A percentile compares a stretch with the other conserved stretches of the same genome.
These are phyloP conservation scores for Vulpes ferrilata DNA, from an alignment of 2,113 vertebrate genomes.

Conservation along the genomic window DNA sequence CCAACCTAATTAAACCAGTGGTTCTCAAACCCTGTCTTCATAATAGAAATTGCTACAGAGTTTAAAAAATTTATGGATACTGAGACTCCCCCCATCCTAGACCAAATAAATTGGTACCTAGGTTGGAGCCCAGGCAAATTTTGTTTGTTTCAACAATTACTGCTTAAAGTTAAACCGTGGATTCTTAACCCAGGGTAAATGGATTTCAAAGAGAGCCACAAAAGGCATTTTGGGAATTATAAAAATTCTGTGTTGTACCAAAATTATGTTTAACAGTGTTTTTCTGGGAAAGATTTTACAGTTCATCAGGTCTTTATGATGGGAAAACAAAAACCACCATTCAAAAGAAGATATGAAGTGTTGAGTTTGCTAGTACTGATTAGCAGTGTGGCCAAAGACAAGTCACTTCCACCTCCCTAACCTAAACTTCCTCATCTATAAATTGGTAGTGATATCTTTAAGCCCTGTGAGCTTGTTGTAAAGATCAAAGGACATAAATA, in stretches of 20 bases:
- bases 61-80: not conserved
- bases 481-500: not conserved
- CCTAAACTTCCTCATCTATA: not conserved
- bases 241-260: not conserved
- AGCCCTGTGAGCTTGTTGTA: not conserved
- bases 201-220: not conserved
- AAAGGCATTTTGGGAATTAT: not conserved
- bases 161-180: not conserved
- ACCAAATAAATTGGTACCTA: not conserved
- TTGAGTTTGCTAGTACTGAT: not conserved
- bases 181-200: slow-evolving; percentile 8
- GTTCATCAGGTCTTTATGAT: not conserved
- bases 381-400: not conserved
- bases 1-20: not conserved
- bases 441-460: not conserved
- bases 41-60: not conserved
- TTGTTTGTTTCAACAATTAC: not conserved
- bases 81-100: not conserved
- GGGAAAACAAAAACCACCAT: not conserved
- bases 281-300: not conserved
- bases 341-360: not conserved
- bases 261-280: not conserved
- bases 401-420: not conserved
- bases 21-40: not conserved
- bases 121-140: not conserved